Evolutionary conservation across 2,888 invertebrate species (phyloP).

Genomic region (Tinea semifulvella): DNA sequence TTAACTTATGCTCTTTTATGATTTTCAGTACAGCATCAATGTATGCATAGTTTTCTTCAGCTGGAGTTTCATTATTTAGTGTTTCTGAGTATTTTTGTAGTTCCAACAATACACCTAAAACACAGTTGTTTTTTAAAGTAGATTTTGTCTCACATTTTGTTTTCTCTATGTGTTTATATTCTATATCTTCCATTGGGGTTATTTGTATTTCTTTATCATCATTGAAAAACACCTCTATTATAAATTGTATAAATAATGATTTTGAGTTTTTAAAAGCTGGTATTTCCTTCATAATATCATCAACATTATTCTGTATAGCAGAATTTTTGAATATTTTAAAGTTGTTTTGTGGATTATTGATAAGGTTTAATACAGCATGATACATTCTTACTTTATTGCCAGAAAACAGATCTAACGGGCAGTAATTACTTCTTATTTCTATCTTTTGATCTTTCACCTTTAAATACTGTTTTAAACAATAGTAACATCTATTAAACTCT

Average conservation of each 20-base stretch:
- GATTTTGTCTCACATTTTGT: background rate
- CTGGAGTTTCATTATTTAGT: background rate
- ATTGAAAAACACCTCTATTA: constrained; percentile 35
- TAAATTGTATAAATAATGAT: constrained; percentile 37
- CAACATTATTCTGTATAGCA: constrained; percentile 30
- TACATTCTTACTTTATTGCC: constrained; percentile 66
- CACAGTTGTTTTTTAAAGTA: background rate
- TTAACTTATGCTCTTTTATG: constrained; percentile 20
- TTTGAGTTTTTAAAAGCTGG: constrained; percentile 26
- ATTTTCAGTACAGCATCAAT: background rate
- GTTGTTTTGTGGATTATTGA: constrained; percentile 71
- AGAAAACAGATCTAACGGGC: constrained; percentile 76
- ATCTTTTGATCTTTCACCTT: constrained; percentile 65
- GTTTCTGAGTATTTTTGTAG: constrained; percentile 33
- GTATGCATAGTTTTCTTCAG: background rate
- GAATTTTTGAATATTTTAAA: constrained; percentile 66
- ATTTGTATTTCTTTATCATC: constrained; percentile 17
- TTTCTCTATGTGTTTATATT: background rate
- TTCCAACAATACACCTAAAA: constrained; percentile 34
- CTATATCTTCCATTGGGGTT: background rate
- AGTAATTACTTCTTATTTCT: constrained; percentile 65
- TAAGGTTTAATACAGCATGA: constrained; percentile 53
- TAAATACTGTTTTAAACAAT: constrained; percentile 64
- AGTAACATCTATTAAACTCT: constrained; percentile 56
- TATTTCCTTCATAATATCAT: constrained; percentile 26